Conservation (phyloP, 2,113 vertebrate species). For the Muscicapa adusta region DNA sequence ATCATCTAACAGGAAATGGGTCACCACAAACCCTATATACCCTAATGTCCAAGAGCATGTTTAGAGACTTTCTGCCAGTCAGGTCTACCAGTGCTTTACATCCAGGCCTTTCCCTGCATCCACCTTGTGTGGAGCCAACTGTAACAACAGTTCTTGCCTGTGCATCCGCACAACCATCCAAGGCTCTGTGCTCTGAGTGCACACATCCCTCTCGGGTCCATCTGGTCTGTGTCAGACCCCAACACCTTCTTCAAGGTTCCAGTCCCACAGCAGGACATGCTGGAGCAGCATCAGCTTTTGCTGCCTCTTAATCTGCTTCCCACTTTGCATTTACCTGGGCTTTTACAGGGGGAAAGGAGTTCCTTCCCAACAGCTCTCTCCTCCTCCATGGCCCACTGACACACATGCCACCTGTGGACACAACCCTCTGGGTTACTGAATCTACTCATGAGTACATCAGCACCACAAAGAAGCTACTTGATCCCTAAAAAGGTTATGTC, state of each 20-base stretch:
- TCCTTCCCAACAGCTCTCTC: neutral
- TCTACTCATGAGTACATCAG: neutral
- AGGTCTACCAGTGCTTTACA: neutral
- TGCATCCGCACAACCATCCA: neutral
- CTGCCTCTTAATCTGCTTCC: neutral
- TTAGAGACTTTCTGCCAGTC: neutral
- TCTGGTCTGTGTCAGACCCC: neutral
- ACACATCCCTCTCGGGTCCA: accelerated
- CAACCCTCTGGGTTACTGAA: neutral
- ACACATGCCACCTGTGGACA: too few species aligned
- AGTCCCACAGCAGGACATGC: neutral
- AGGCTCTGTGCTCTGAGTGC: accelerated
- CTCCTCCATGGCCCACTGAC: neutral
- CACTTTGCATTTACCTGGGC: neutral
- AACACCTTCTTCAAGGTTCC: neutral
- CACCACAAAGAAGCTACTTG: neutral
- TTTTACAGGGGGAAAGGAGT: neutral
- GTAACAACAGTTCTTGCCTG: neutral
- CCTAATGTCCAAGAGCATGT: neutral
- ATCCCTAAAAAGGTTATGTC: neutral
- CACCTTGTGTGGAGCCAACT: neutral
- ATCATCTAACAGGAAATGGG: neutral
- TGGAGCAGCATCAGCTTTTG: neutral
- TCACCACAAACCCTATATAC: neutral
- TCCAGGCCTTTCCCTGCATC: neutral